Conservation (phyloP, 2,888 invertebrate genomes). For the Eudemis profundana region DNA sequence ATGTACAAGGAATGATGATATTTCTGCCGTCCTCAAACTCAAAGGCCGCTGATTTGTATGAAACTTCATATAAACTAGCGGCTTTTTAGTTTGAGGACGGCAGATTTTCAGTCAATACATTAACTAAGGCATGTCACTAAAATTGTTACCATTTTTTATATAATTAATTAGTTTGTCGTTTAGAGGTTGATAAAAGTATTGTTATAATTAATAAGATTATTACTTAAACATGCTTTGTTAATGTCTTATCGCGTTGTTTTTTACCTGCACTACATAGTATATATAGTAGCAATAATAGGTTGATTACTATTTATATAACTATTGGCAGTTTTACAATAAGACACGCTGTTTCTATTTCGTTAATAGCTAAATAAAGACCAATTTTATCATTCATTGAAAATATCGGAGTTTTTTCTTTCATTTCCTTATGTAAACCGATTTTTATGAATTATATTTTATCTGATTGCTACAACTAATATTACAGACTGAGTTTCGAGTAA, state of each 20-base stretch:
- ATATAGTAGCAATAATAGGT: background rate
- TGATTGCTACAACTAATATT: too few relatives aligned
- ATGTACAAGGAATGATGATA: too few relatives aligned
- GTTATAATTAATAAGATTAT: background rate
- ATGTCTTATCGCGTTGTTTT: background rate
- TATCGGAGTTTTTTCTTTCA: slow-evolving; percentile 46
- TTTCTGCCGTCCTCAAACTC: too few relatives aligned
- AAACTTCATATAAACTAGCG: too few relatives aligned
- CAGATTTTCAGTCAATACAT: too few relatives aligned
- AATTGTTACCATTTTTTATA: too few relatives aligned
- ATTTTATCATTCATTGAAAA: slow-evolving; percentile 64
- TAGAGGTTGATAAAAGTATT: background rate
- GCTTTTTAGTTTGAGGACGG: too few relatives aligned
- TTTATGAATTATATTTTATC: background rate
- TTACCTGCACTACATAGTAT: background rate
- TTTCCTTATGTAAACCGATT: background rate
- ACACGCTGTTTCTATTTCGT: slow-evolving; percentile 60
- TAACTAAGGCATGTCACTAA: too few relatives aligned
- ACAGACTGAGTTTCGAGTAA: too few relatives aligned
- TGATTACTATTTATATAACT: slow-evolving; percentile 4
- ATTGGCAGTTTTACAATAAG: slow-evolving; percentile 47
- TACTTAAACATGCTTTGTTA: background rate
- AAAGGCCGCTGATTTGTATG: too few relatives aligned
- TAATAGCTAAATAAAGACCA: slow-evolving; percentile 80
- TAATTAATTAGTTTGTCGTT: background rate